These are phyloP conservation scores for Tiliacea aurago DNA, from an alignment of 2,888 invertebrate species.

Conservation along the genomic window DNA sequence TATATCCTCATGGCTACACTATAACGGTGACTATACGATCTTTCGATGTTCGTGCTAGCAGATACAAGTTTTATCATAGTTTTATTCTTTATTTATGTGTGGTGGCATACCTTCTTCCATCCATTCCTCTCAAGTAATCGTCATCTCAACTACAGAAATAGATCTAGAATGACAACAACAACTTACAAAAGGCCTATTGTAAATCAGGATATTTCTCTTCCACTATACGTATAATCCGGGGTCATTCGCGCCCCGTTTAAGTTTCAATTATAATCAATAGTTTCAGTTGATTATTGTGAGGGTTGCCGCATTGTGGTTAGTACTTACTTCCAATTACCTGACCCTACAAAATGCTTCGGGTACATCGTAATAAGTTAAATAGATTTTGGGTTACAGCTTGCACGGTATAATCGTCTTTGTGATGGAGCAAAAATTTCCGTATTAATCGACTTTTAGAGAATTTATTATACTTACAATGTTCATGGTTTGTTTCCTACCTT, in stretches of 20 bases:
- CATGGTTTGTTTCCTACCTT: constrained; percentile 2
- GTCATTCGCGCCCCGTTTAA: constrained; percentile 34
- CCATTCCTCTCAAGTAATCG: no score
- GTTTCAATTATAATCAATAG: constrained; percentile 50
- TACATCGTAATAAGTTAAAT: constrained; percentile 56
- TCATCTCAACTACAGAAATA: neutral
- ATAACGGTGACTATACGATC: neutral
- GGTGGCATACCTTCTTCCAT: no score
- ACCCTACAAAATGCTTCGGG: constrained; percentile 38
- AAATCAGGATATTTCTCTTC: neutral
- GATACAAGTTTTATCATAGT: neutral
- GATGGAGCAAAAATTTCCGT: constrained; percentile 31
- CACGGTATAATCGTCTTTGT: constrained; percentile 45
- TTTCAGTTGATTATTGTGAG: constrained; percentile 46
- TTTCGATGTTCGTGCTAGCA: neutral
- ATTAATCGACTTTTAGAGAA: constrained; percentile 37
- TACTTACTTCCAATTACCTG: constrained; percentile 51
- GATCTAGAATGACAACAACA: neutral
- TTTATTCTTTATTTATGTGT: neutral
- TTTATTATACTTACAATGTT: constrained; percentile 29
- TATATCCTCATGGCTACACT: neutral
- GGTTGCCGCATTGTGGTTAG: constrained; percentile 42
- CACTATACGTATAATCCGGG: constrained; percentile 25
- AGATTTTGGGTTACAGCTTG: constrained; percentile 40
- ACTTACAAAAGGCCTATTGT: neutral